Base-by-base conservation (phyloP, 2,888 invertebrate genomes). In the Himalopsyche anomala region DNA sequence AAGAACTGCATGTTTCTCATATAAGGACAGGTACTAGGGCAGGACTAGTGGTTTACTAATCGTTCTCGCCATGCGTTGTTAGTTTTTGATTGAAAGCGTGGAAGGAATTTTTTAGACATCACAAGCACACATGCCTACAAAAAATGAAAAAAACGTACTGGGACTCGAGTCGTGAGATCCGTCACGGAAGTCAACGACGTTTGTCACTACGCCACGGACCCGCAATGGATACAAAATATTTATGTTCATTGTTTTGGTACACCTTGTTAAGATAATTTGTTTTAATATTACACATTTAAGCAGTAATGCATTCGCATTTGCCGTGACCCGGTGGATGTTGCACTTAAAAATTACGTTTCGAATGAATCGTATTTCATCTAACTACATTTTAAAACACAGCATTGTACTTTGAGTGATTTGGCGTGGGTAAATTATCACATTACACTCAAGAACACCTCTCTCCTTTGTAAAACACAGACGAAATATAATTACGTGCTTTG, bases 371-470 rank as follows among this genome's bases (percentile, higher is more conserved):
- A 62, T 62, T 62, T 28, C 62, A 62, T 62, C 62, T 62, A 62
- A 62, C 62, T 62, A 62, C 62, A 15, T 62, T 62, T 62, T 62
- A 62, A 62, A 62, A 8, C 62, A 62, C 19, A 62, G 62, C 62
- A 62, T 62, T 62, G 62, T 62, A 62, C 28, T 62, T 62, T 62
- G 8, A 19, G 19, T 62, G 19, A 62, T 62, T 62, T 28, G 62
- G 62, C 62, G 62, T 62, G 62, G 62, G 62, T 62, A 62, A 62
- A 62, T 62, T 62, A 62, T 62, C 28, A 62, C 62, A 62, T 62
- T 62, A 62, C 19, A 62, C 62, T 62, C 62, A 62, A 62, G 62
- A 62, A 62, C 62, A 62, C 62, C 62, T 62, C 62, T 62, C 62
- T 62, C 62, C 62, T 19, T 19, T 62, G 19, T 28, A 62, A 51